Percentiles rank a stretch among this genome's conserved stretches.
These are phyloP conservation scores for Laspeyria flexula DNA, from an alignment of 2,888 invertebrate species.

Conservation along the genomic window DNA sequence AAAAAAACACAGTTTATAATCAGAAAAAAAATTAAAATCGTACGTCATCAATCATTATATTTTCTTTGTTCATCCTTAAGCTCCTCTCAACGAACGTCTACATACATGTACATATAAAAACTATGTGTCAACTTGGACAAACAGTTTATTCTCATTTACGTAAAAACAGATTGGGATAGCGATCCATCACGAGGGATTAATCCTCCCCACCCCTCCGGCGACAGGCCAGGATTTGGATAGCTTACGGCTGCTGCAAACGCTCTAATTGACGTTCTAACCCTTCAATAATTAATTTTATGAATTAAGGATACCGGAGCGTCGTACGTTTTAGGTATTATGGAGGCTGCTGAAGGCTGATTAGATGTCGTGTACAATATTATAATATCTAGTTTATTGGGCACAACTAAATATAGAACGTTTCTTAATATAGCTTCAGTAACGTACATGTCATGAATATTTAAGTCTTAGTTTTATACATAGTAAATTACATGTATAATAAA, in stretches of 20 bases:
- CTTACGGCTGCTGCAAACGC: slow-evolving; percentile 38
- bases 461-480: too few relatives aligned
- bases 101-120: slow-evolving; percentile 7
- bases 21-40: too few relatives aligned
- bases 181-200: slow-evolving; percentile 73
- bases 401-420: too few relatives aligned
- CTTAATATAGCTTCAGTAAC: too few relatives aligned
- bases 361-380: not conserved
- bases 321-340: not conserved
- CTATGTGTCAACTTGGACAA: slow-evolving; percentile 46
- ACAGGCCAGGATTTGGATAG: slow-evolving; percentile 44
- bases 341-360: not conserved
- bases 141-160: slow-evolving; percentile 67
- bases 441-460: too few relatives aligned
- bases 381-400: slow-evolving; percentile 12
- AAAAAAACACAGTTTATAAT: too few relatives aligned
- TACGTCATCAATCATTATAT: too few relatives aligned
- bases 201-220: slow-evolving; percentile 34
- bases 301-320: slow-evolving; percentile 12
- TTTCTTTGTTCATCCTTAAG: not conserved
- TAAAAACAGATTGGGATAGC: slow-evolving; percentile 64
- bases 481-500: too few relatives aligned
- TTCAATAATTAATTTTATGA: slow-evolving; percentile 40
- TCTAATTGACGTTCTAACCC: slow-evolving; percentile 38
- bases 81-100: not conserved